These are phyloP conservation scores for Eupithecia insigniata DNA, from an alignment of 2,888 invertebrate species.

Conservation along the genomic window DNA sequence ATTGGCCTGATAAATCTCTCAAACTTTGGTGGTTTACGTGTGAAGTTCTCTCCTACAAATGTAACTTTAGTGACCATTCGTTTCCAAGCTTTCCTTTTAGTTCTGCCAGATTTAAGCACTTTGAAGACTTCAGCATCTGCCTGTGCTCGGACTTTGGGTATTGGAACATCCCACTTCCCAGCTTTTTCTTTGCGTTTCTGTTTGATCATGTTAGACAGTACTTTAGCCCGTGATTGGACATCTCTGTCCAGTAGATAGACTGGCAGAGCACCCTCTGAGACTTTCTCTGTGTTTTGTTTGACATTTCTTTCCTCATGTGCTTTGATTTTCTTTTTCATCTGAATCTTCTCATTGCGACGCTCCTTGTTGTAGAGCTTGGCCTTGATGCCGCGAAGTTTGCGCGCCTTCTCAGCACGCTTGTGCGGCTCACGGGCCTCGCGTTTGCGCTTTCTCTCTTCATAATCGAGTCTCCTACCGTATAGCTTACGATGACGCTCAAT, in stretches of 20 bases:
- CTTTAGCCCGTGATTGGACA: constrained; percentile 96
- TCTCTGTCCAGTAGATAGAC: constrained; percentile 99
- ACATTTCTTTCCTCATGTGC: constrained; percentile 98
- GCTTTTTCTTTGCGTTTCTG: constrained; percentile 99
- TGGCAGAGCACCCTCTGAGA: constrained; percentile 96
- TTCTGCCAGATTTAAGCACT: constrained; percentile 95
- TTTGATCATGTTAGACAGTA: constrained; percentile 99
- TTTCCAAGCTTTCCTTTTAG: constrained; percentile 98
- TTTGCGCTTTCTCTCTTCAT: constrained; percentile 98
- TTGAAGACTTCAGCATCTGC: constrained; percentile 98
- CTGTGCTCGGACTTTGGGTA: constrained; percentile 98
- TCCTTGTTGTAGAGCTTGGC: constrained; percentile 99
- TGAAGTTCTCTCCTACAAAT: constrained; percentile 99
- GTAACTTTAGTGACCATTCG: constrained; percentile 99
- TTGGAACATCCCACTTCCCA: constrained; percentile 99
- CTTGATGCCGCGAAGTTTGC: constrained; percentile 96
- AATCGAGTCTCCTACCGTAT: constrained; percentile 97
- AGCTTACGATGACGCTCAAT: constrained; percentile 99
- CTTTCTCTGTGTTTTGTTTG: constrained; percentile 92
- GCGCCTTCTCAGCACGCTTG: constrained; percentile 94
- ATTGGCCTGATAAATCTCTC: constrained; percentile 99
- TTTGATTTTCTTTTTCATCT: constrained; percentile 99
- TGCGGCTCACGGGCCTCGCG: constrained; percentile 97
- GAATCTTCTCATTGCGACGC: constrained; percentile 98
- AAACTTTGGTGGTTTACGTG: constrained; percentile 99